These are phyloP conservation scores for Leptinotarsa haldemani DNA, from an alignment of 2,888 invertebrate genomes.

Conservation along the genomic window DNA sequence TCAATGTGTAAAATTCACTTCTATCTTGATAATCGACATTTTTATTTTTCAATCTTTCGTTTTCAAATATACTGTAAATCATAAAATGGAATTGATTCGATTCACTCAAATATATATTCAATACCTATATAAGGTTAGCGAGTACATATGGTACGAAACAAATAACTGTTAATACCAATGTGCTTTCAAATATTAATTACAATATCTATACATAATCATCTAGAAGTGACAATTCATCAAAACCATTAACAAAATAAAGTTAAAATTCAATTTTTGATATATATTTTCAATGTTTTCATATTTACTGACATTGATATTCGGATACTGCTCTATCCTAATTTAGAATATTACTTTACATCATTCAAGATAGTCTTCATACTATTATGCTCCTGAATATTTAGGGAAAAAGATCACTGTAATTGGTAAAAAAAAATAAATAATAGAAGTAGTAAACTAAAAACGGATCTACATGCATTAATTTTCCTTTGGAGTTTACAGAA, in stretches of 20 bases:
- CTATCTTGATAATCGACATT: too few species aligned
- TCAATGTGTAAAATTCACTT: too few species aligned
- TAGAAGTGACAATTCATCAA: neutral
- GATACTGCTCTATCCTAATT: conserved; percentile 32
- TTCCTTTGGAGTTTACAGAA: neutral
- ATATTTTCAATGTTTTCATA: neutral
- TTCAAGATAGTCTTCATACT: conserved; percentile 11
- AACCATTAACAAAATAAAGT: neutral
- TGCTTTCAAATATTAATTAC: too few species aligned
- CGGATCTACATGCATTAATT: neutral
- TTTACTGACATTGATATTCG: conserved; percentile 11
- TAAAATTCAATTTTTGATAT: neutral
- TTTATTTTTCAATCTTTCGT: too few species aligned
- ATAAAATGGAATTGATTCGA: too few species aligned
- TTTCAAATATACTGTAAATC: too few species aligned
- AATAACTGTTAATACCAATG: neutral
- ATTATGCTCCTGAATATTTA: neutral
- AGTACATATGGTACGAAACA: neutral
- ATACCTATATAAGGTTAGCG: neutral
- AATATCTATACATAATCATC: neutral
- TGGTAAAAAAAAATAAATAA: conserved; percentile 17
- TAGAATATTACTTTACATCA: conserved; percentile 30
- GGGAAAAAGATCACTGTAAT: neutral
- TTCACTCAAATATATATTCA: too few species aligned
- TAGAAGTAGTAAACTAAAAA: conserved; percentile 3